These are phyloP conservation scores for Phalacrocorax aristotelis DNA, from an alignment of 2,113 vertebrate genomes.

Conservation along the genomic window DNA sequence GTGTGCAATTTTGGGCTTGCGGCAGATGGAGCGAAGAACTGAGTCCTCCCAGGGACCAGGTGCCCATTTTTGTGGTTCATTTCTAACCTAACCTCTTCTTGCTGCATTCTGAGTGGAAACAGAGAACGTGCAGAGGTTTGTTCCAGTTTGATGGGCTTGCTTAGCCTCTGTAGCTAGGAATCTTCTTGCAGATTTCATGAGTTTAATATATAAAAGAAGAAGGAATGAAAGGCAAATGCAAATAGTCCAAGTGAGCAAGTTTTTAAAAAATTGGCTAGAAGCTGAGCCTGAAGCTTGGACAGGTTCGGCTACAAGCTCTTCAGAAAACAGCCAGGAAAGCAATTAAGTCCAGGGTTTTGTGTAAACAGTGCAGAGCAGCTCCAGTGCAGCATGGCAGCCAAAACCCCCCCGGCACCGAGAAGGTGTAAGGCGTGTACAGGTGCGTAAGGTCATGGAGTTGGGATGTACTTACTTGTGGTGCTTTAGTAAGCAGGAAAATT, in stretches of 20 bases:
- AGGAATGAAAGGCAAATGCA: background rate
- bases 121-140: background rate
- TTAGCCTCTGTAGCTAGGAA: background rate
- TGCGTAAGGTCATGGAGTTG: background rate
- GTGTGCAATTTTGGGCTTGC: background rate
- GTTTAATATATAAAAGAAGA: background rate
- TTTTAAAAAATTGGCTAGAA: background rate
- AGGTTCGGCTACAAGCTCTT: background rate
- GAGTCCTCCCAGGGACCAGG: background rate
- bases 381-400: background rate
- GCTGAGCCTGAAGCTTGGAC: background rate
- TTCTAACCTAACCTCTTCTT: background rate
- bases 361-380: background rate
- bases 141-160: background rate
- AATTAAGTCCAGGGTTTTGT: background rate
- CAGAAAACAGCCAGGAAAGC: background rate
- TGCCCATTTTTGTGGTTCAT: background rate
- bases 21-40: background rate
- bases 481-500: background rate
- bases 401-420: background rate
- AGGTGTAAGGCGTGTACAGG: background rate
- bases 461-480: background rate
- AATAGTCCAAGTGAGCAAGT: background rate
- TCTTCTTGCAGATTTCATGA: background rate
- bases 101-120: background rate